Conservation (phyloP, 2,888 invertebrate genomes). For the Drosophila nr. medialis region DNA sequence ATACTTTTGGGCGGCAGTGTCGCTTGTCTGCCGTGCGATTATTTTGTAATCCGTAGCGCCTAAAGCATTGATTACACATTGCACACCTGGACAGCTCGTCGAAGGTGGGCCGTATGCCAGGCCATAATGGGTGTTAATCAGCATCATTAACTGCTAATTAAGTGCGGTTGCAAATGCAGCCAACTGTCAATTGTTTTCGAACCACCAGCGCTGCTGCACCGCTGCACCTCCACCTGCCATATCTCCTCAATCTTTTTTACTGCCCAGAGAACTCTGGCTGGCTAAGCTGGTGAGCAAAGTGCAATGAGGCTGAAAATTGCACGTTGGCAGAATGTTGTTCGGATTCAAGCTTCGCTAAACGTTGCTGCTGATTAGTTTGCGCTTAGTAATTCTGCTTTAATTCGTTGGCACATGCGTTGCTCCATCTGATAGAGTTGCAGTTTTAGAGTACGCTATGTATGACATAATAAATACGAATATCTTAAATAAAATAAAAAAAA, state of each 20-base stretch:
- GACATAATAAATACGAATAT: too few relatives aligned
- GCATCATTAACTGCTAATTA: slow-evolving; percentile 81
- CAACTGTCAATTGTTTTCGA: slow-evolving; percentile 75
- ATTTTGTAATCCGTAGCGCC: slow-evolving; percentile 77
- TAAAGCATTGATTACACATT: slow-evolving; percentile 77
- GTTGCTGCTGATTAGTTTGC: slow-evolving; percentile 27
- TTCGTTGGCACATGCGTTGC: neutral
- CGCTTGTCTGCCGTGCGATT: slow-evolving; percentile 56
- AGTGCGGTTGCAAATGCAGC: slow-evolving; percentile 81
- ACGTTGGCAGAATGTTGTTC: slow-evolving; percentile 32
- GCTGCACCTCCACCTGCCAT: slow-evolving; percentile 20
- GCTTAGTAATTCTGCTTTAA: neutral
- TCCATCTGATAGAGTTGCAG: too few relatives aligned
- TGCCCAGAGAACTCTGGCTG: slow-evolving; percentile 13
- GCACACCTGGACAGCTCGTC: slow-evolving; percentile 40
- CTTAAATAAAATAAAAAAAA: too few relatives aligned
- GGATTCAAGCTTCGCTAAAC: slow-evolving; percentile 46
- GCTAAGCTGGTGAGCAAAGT: slow-evolving; percentile 26
- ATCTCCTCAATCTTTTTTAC: slow-evolving; percentile 18
- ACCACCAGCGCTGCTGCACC: slow-evolving; percentile 29
- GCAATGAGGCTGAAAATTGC: slow-evolving; percentile 72
- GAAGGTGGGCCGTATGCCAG: slow-evolving; percentile 8
- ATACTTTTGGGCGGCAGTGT: slow-evolving; percentile 70
- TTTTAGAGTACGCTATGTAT: too few relatives aligned
- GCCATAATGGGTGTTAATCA: slow-evolving; percentile 81